Base-by-base conservation (phyloP, 1,140 invertebrate genomes). In the Pogonomyrmex barbatus region DNA sequence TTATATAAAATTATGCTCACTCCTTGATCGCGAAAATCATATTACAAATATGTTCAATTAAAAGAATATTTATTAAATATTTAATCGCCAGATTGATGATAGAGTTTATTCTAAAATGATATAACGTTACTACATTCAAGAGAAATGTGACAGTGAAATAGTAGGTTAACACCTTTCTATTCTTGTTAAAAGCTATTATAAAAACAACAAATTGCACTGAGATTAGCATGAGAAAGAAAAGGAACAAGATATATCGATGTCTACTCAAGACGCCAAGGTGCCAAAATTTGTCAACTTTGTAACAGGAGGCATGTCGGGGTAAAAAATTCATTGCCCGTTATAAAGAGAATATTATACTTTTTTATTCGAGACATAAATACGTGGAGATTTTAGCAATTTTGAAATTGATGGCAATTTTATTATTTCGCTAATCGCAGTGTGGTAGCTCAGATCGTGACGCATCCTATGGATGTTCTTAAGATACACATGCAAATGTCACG, bases 401-500 rank as follows among this genome's bases (percentile, higher is more conserved):
- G 17, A 56, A 9, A 54, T 17, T 30, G 6, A 56, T 10, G 2
- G 2, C 14, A 65, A 85, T 58, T 17, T 36, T 79, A 36, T 36
- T 79, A 36, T 67, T 84, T 1, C 2, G 2, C n/a, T 39, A 2
- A n/a, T 39, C 8, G 33, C 33, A 89, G 88, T 14, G 17, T 47
- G 9, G 5, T 42, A 2, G 97, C 96, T 4, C 96, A 96, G 36
- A 88, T 95, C 14, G 95, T 96, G 92, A 96, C 97, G 5, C 97
- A 97, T 90, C 97, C 97, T 2, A 90, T 97, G 65, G 97, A 97
- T 94, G 92, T 97, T 56, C 94, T 97, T 0, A 97, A 97, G 92
- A 96, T 96, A 91, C 93, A 96, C 71, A 97, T 97, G 97, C 97
- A 97, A 92, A 88, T 97, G 24, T 96, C 96, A 90, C 96, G 94